Conservation (phyloP, 2,888 invertebrate species). For the Stenotaenia linearis region DNA sequence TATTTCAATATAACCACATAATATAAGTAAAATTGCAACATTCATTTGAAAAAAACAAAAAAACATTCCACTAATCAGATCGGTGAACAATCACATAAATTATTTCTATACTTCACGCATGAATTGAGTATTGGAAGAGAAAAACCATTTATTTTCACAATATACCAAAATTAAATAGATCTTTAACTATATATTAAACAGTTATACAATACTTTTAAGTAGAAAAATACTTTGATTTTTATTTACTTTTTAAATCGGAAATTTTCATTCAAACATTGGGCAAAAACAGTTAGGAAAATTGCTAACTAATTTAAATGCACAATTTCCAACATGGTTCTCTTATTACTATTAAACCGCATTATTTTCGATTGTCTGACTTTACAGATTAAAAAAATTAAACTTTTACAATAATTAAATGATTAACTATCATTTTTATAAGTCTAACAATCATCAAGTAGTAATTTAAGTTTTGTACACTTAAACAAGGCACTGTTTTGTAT, state of each 20-base stretch:
- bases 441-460: background rate
- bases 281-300: background rate
- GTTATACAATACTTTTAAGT: slow-evolving; percentile 1
- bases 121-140: background rate
- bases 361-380: background rate
- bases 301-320: background rate
- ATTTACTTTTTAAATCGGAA: background rate
- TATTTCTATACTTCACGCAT: no score
- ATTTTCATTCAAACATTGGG: no score
- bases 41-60: no score
- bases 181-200: background rate
- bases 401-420: background rate
- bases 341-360: background rate
- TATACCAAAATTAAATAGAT: no score
- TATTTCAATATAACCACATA: no score
- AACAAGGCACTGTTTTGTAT: background rate
- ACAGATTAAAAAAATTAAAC: background rate
- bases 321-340: background rate
- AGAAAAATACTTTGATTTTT: background rate
- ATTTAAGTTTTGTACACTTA: background rate
- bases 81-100: no score
- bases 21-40: no score
- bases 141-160: no score
- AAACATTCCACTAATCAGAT: no score
- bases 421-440: no score